Percentiles rank a stretch among this genome's conserved stretches.
Evolutionary conservation across 1,140 invertebrate species (phyloP).

Genomic region (Drosophila asahinai): DNA sequence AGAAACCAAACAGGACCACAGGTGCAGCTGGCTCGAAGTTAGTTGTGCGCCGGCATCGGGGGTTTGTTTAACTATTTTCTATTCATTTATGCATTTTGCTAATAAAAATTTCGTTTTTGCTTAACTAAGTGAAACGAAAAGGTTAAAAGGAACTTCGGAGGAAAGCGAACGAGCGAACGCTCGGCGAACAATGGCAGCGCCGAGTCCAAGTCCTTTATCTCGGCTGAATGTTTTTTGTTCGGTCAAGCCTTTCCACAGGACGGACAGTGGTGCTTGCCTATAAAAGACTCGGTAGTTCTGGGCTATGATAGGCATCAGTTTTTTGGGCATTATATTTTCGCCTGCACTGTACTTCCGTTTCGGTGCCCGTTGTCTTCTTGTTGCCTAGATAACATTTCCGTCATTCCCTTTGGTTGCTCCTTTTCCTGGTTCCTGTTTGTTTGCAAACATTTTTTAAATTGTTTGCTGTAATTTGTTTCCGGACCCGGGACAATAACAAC

Average conservation of each 20-base stretch:
- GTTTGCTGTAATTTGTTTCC: constrained; percentile 83
- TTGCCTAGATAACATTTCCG: constrained; percentile 77
- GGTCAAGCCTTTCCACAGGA: constrained; percentile 30
- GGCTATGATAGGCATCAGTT: constrained; percentile 8
- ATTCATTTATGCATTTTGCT: constrained; percentile 83
- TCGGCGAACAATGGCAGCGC: too few species aligned
- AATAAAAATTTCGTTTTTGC: constrained; percentile 83
- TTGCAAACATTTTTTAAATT: constrained; percentile 84
- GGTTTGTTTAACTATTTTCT: constrained; percentile 76
- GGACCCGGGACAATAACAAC: constrained; percentile 41
- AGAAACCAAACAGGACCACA: constrained; percentile 30
- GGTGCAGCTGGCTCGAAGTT: constrained; percentile 37
- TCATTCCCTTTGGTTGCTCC: constrained; percentile 52
- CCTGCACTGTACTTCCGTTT: constrained; percentile 40
- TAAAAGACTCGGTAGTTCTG: background rate
- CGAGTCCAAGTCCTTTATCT: constrained; percentile 63
- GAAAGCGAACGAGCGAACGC: background rate
- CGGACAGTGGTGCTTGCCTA: constrained; percentile 32
- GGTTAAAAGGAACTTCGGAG: constrained; percentile 61
- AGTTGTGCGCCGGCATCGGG: constrained; percentile 33
- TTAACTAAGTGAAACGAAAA: constrained; percentile 83
- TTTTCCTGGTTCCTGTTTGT: constrained; percentile 60
- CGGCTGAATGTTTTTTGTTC: constrained; percentile 50
- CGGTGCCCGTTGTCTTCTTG: constrained; percentile 56
- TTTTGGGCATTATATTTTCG: constrained; percentile 9